phyloP scores from a whole-genome alignment of 2,888 invertebrate species.

The Homarus gammarus region DNA sequence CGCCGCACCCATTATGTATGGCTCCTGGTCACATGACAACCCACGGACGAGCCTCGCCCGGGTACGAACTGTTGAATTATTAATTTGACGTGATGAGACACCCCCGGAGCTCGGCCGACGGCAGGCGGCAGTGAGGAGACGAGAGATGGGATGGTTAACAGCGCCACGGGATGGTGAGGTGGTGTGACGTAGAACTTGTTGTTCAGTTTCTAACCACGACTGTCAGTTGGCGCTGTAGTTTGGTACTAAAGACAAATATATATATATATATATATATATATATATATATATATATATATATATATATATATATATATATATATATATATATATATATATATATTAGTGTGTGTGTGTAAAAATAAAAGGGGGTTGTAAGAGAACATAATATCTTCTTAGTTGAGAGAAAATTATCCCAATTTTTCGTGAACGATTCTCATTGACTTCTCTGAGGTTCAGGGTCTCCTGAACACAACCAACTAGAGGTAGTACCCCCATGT shows the following conservation, averaged over 20 bases:
- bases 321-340: neutral
- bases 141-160: neutral
- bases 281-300: constrained; percentile 18
- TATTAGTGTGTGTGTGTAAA: neutral
- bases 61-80: constrained; percentile 43
- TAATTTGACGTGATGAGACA: constrained; percentile 60
- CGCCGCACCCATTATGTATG: constrained; percentile 46
- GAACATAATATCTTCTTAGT: too few species aligned
- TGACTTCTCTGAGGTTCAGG: too few species aligned
- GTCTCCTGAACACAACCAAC: too few species aligned
- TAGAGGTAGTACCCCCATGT: too few species aligned
- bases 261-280: constrained; percentile 1
- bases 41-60: neutral
- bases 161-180: too few species aligned
- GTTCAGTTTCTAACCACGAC: too few species aligned
- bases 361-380: too few species aligned
- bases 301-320: constrained; percentile 9
- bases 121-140: neutral
- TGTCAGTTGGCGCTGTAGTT: too few species aligned
- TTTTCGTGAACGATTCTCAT: too few species aligned
- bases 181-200: too few species aligned
- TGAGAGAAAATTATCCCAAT: too few species aligned
- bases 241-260: neutral
- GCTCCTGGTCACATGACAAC: constrained; percentile 46
- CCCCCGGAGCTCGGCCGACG: neutral